phyloP scores from a whole-genome alignment of 2,797 vertebrate genomes.

The Otolemur crassicaudatus region DNA sequence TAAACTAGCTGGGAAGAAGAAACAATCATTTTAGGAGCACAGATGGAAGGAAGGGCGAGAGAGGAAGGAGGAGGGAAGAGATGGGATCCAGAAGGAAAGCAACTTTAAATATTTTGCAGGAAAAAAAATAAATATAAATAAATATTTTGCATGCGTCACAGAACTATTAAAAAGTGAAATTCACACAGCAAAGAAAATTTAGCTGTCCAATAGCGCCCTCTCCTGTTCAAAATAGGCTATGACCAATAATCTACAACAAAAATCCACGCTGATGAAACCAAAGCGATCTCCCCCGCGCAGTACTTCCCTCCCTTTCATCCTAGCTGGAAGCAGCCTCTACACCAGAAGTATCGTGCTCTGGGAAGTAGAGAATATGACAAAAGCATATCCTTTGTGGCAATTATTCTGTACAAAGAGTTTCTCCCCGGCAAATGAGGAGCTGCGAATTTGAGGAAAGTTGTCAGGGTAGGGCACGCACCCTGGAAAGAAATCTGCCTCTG shows the following conservation, averaged over 20 bases:
- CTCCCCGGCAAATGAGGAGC: not conserved
- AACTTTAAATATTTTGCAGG: not conserved
- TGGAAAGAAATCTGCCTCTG: not conserved
- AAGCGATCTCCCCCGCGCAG: too few relatives aligned
- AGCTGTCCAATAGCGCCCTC: constrained; percentile 13
- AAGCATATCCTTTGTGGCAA: not conserved
- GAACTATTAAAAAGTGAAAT: constrained; percentile 46
- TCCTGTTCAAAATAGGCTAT: not conserved
- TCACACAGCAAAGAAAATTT: not conserved
- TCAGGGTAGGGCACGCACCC: not conserved
- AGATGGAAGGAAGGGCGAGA: not conserved
- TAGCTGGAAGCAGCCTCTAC: not conserved
- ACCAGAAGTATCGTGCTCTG: not conserved
- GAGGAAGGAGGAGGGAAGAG: not conserved
- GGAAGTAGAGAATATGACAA: not conserved
- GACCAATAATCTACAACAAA: constrained; percentile 8
- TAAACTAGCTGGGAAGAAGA: not conserved
- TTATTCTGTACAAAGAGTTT: not conserved
- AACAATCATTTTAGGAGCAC: not conserved
- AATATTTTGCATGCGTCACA: not conserved
- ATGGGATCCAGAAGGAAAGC: not conserved
- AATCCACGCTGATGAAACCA: not conserved
- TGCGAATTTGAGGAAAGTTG: not conserved
- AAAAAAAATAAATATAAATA: too few relatives aligned
- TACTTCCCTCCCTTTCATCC: not conserved